Base-by-base conservation (phyloP, 1,140 invertebrate genomes). In the Lepidurus arcticus region DNA sequence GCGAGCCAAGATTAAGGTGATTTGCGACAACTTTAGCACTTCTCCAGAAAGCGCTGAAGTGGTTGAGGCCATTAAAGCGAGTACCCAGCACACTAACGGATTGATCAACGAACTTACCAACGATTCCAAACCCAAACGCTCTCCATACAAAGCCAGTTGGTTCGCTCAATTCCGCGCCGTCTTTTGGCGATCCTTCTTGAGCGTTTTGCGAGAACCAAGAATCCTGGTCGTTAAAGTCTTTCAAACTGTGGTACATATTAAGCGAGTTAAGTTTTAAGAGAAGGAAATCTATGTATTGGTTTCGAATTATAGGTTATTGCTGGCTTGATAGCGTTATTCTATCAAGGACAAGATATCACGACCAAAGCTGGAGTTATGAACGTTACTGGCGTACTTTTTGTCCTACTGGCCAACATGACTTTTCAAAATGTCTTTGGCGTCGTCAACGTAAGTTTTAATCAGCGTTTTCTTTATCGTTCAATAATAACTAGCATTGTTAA, bases 331-430 rank as follows among this genome's bases (percentile, higher is more conserved):
- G 95, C 95, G 7, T 84, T 96, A 6, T 92, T 98, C 78, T 99
- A 96, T 85, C 93, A 92, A 82, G 90, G 92, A 1, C 96, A 98
- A 84, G 86, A 89, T 81, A 82, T 94, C 44, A 90, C 93, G 82
- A 92, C 97, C 85, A 91, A 94, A 81, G 81, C 73, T 43, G 94
- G 94, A 6, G 92, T 97, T 0, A 94, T 94, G 90, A 98, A 98
- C 84, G 95, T 98, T 78, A 98, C 97, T 84, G 97, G 97, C 74
- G 94, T 92, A n/a, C 88, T 98, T 26, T 98, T 97, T 83, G 90
- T 98, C 77, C 92, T 96, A 83, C 87, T 98, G 2, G 95, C 93
- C 6, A 96, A 96, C 84, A 94, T 95, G 91, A 98, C 94, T 8
- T 97, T 96, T 84, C 94, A 94, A 83, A 97, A 97, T 85, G 90